Percentiles rank a stretch among this genome's conserved stretches.
Evolutionary conservation across 2,797 vertebrate genomes (phyloP).

Genomic region (Melanogrammus aeglefinus): DNA sequence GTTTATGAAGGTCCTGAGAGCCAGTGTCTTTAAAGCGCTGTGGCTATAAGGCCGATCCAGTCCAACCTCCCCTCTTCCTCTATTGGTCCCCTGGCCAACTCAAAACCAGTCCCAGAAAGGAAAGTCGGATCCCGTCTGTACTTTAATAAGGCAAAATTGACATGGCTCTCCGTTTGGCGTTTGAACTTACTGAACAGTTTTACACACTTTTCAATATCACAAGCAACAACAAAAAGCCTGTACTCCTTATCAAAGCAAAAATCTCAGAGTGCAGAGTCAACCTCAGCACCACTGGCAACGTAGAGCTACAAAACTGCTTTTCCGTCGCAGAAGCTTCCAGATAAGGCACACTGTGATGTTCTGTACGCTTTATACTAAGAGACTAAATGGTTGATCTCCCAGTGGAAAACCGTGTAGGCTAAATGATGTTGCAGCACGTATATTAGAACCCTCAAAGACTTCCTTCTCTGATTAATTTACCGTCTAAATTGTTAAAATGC

Average conservation of each 20-base stretch:
- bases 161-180: neutral
- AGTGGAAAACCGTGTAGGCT: neutral
- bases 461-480: neutral
- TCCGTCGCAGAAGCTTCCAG: neutral
- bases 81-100: neutral
- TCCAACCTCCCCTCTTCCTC: constrained; percentile 19
- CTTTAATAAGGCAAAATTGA: neutral
- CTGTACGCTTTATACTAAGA: neutral
- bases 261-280: neutral
- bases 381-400: neutral
- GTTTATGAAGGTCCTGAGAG: constrained; percentile 9
- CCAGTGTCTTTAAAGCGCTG: constrained; percentile 27
- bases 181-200: neutral
- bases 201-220: neutral
- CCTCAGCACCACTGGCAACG: neutral
- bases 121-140: constrained; percentile 37
- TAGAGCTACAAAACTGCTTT: neutral
- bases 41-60: constrained; percentile 28
- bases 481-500: neutral
- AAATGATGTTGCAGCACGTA: neutral
- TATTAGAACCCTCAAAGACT: neutral
- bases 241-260: neutral
- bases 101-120: constrained; percentile 27
- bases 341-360: neutral
- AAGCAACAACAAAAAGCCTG: neutral